Evolutionary conservation across 2,888 invertebrate genomes (phyloP), one percentile per base, ranked within the genome.

Genomic region (Coenonympha arcania): DNA sequence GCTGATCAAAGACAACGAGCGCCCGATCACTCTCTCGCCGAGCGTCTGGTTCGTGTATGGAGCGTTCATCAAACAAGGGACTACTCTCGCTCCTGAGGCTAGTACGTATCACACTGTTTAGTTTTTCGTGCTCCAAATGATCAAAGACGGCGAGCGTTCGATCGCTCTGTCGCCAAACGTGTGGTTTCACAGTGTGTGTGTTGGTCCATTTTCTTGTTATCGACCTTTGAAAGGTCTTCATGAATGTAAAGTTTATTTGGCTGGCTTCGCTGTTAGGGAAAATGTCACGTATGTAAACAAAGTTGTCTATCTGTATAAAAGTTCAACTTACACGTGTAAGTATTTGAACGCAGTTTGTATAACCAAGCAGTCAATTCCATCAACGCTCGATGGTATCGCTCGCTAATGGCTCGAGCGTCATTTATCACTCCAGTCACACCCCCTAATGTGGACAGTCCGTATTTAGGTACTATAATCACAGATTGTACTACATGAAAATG

Each of bases 21-120:
- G 76, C 5, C 77, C 87, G 3, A 91, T 92, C 59, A 82, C 90
- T 0, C 63, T 95, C 13, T 87, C 89, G 0, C 89, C 92, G 3
- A 95, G 95, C 66, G 88, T 93, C 57, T 95, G 95, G 95, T 95
- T 95, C 68, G 92, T 93, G 2, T 95, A 95, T 68, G 94, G 95
- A 11, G 94, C 94, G 1, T 87, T 95, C 26, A 90, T 95, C 80
- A 95, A 95, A 66, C 95, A 95, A 78, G 95, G 95, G 42, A 93
- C 94, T 16, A 92, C 90, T 8, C 79, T 95, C 36, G 89, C 91
- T n/a, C 95, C 95, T 0, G 88, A 90, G 52, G 92, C 93, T 66
- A 94, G 95, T 95, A 74, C 87, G 83, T 79, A 6, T 18, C n/a
- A n/a, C n/a, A n/a, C n/a, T n/a, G n/a, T n/a, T n/a, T n/a, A n/a